Conservation (phyloP, 2,113 vertebrate genomes). For the Panurus biarmicus region DNA sequence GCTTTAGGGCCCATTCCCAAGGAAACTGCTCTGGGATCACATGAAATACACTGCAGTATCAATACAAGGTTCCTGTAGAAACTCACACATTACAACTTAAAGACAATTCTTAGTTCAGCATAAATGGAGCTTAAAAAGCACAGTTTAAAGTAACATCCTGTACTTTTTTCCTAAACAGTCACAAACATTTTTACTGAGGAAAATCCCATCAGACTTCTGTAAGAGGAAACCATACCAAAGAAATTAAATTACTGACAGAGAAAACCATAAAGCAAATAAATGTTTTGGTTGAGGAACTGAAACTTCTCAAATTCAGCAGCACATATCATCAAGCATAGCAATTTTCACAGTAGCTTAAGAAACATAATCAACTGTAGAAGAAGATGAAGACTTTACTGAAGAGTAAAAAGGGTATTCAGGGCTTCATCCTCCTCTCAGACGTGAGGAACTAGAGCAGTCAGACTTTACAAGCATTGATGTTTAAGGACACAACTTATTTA, state of each 20-base stretch:
- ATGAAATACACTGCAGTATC: not conserved
- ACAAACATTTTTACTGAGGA: not conserved
- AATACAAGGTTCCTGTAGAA: not conserved
- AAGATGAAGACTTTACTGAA: not conserved
- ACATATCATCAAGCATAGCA: not conserved
- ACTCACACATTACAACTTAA: not conserved
- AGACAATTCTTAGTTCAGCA: not conserved
- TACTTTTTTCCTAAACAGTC: not conserved
- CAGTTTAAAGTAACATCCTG: not conserved
- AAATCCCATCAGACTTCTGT: not conserved
- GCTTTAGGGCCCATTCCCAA: not conserved
- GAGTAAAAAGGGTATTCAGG: not conserved
- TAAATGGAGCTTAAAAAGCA: not conserved
- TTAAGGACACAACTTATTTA: not conserved
- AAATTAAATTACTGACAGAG: not conserved
- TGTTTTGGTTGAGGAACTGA: not conserved
- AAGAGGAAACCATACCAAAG: not conserved
- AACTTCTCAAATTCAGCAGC: not conserved
- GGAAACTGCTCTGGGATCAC: not conserved
- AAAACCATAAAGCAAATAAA: not conserved
- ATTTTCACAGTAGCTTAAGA: not conserved
- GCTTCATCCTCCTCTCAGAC: not conserved
- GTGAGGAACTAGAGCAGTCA: not conserved
- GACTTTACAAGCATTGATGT: not conserved
- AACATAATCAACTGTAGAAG: not conserved